Conservation (phyloP, 1,140 invertebrate genomes). For the Ceratina calcarata region DNA sequence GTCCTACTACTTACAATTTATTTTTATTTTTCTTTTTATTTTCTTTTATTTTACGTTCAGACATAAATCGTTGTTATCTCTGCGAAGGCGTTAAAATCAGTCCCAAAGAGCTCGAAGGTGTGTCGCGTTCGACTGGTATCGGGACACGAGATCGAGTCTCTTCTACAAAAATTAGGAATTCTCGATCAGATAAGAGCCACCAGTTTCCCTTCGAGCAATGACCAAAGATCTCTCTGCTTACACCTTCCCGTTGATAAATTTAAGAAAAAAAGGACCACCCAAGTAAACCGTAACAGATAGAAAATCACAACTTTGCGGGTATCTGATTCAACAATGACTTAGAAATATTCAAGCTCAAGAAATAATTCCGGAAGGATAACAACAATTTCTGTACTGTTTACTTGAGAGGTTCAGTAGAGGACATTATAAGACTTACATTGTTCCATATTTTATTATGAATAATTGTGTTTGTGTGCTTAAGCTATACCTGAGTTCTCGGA, state of each 20-base stretch:
- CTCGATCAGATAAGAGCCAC: conserved; percentile 72
- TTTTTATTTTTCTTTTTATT: no score
- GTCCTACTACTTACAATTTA: no score
- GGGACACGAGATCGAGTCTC: not conserved
- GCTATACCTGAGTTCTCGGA: no score
- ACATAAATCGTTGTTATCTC: conserved; percentile 26
- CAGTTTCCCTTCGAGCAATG: conserved; percentile 62
- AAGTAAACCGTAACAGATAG: conserved; percentile 20
- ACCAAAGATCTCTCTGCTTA: conserved; percentile 53
- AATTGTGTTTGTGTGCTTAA: not conserved
- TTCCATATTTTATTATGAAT: no score
- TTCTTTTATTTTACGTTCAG: not conserved
- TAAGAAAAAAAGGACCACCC: conserved; percentile 54
- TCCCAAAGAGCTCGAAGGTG: not conserved
- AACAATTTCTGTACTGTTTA: no score
- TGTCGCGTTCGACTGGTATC: no score
- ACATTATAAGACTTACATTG: no score
- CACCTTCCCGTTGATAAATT: conserved; percentile 24
- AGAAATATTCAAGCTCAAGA: no score
- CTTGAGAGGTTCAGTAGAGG: no score
- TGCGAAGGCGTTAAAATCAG: conserved; percentile 54
- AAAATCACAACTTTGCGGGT: not conserved
- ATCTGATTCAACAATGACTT: not conserved
- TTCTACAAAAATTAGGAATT: conserved; percentile 71
- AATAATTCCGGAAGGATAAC: no score